Evolutionary conservation across 2,797 vertebrate species (phyloP), one percentile per base, ranked within the genome.

Genomic region (Pseudochirops cupreus): DNA sequence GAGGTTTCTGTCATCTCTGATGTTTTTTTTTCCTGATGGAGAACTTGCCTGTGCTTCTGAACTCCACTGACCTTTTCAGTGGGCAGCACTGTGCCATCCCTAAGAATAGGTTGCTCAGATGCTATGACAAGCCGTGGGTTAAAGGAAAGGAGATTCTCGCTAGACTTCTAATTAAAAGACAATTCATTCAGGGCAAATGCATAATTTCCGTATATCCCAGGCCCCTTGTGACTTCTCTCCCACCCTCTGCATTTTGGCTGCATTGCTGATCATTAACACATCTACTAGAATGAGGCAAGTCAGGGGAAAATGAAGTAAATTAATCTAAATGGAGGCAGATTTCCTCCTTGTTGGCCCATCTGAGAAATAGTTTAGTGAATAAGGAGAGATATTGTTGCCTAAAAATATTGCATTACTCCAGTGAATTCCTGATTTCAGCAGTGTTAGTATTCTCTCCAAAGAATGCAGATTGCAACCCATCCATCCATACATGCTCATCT

Each of bases 21-120:
- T 94, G 39, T 96, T 94, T 95, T 52, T 52, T 91, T 95, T 93
- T 95, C 54, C 54, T 94, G 50, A 50, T 29, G 50, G 53, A 18
- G 62, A 58, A 24, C 50, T 16, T 91, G 53, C 21, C 57, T 91
- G 16, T 74, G 26, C 82, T 96, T 95, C 57, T 93, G 54, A 94
- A 95, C 62, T 74, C 31, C 12, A 1, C n/a, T 89, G 55, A 50
- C 82, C 55, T 95, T 97, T 95, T n/a, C 14, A 56, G 28, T 28
- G 46, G 93, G 50, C 5, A 91, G 13, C 91, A 54, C 21, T 6
- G 11, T 92, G 33, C 87, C 94, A 95, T 90, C 46, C 50, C 91
- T 0, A 2, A 18, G 58, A 74, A 52, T 62, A 56, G 94, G 92
- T 95, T 58, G 93, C 95, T 24, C 53, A 91, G 91, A 90, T 89